These are phyloP conservation scores for Schizaphis graminum DNA, from an alignment of 2,888 invertebrate species.

Conservation along the genomic window DNA sequence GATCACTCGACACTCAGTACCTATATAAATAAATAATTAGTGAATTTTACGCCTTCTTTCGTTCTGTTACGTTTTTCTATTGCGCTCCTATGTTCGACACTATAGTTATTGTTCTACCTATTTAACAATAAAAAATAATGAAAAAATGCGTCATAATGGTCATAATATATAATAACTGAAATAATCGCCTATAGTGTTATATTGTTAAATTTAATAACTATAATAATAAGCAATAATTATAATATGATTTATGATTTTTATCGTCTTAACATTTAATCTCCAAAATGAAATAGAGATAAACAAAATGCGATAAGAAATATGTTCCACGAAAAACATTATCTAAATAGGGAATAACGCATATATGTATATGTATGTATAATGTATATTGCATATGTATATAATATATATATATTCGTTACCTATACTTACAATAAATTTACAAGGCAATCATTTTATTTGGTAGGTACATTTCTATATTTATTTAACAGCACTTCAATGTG, in stretches of 20 bases:
- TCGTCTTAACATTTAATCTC: not conserved
- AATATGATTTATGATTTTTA: not conserved
- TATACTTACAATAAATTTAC: not conserved
- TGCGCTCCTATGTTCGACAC: not conserved
- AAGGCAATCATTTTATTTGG: not conserved
- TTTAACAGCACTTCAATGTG: not conserved
- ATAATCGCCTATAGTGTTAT: not conserved
- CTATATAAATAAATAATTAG: not conserved
- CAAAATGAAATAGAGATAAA: not conserved
- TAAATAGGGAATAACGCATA: too few relatives aligned
- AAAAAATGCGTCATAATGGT: not conserved
- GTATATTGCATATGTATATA: too few relatives aligned
- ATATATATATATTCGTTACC: not conserved
- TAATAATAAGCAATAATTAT: not conserved
- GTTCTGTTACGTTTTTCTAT: not conserved
- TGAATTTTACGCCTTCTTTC: not conserved
- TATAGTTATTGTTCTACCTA: not conserved
- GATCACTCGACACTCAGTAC: too few relatives aligned
- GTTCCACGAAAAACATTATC: not conserved
- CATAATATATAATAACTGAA: not conserved
- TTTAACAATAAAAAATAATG: not conserved
- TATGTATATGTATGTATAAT: too few relatives aligned
- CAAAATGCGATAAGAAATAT: not conserved
- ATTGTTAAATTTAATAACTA: not conserved
- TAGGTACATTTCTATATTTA: not conserved